Evolutionary conservation across 1,140 invertebrate species (phyloP).

Genomic region (Agraylea sexmaculata): DNA sequence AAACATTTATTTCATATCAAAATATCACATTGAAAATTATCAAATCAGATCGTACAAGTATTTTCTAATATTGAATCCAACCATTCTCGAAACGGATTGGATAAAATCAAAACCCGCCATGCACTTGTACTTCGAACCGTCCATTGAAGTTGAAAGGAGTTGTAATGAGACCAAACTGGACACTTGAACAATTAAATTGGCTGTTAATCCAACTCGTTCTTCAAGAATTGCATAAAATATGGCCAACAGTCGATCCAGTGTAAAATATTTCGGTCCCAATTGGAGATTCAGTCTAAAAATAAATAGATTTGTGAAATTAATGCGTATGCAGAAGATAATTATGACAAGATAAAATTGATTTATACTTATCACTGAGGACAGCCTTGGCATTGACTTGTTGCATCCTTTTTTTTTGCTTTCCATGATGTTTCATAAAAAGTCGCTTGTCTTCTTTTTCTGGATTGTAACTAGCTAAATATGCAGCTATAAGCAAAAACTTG

Average conservation of each 20-base stretch:
- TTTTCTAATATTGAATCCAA: conserved; percentile 60
- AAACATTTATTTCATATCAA: conserved; percentile 3
- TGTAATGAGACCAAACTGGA: conserved; percentile 62
- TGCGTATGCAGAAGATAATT: conserved; percentile 3
- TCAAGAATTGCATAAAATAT: conserved; percentile 88
- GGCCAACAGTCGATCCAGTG: conserved; percentile 70
- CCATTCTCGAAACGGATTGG: conserved; percentile 51
- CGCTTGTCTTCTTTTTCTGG: conserved; percentile 73
- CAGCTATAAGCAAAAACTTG: conserved; percentile 78
- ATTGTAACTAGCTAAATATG: conserved; percentile 85
- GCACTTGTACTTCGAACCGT: conserved; percentile 62
- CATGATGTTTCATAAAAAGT: conserved; percentile 66
- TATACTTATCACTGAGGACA: conserved; percentile 40
- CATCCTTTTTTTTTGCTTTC: conserved; percentile 44
- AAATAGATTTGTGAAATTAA: conserved; percentile 8
- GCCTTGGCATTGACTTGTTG: conserved; percentile 46
- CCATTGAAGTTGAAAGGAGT: conserved; percentile 49
- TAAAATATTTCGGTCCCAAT: conserved; percentile 69
- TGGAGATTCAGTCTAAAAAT: conserved; percentile 40
- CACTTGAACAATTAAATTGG: conserved; percentile 68
- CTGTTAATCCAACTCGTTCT: conserved; percentile 71
- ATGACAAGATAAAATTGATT: neutral
- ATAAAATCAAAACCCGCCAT: conserved; percentile 61
- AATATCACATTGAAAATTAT: too few relatives aligned
- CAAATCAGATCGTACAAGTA: conserved; percentile 62